Evolutionary conservation across 1,140 invertebrate species (phyloP).

Genomic region (Hormaphis cornu): DNA sequence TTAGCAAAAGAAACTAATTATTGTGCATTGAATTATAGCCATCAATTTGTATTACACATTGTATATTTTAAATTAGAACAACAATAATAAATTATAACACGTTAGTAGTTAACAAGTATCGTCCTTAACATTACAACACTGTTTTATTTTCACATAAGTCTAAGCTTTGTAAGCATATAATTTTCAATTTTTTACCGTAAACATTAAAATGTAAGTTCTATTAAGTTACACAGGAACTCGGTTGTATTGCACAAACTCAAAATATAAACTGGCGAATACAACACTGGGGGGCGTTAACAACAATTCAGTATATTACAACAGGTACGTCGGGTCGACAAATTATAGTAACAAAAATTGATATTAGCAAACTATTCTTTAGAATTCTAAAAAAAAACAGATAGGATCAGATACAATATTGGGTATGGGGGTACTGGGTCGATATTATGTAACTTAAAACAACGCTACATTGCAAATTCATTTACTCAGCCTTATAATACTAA

Average conservation of each 20-base stretch:
- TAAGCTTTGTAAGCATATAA: background rate
- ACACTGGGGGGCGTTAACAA: too few relatives aligned
- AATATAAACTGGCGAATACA: too few relatives aligned
- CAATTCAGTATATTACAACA: too few relatives aligned
- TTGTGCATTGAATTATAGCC: too few relatives aligned
- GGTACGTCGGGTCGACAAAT: background rate
- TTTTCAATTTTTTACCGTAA: background rate
- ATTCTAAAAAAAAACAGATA: background rate
- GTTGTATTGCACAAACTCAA: background rate
- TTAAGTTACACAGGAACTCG: background rate
- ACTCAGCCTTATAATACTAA: constrained; percentile 4
- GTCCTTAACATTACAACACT: constrained; percentile 6
- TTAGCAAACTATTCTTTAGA: background rate
- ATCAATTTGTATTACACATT: background rate
- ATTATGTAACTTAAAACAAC: background rate
- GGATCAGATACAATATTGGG: background rate
- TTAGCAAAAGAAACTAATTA: too few relatives aligned
- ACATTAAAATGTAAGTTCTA: background rate
- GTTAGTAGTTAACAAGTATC: constrained; percentile 6
- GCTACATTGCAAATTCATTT: background rate
- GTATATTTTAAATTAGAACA: constrained; percentile 10
- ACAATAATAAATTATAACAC: constrained; percentile 19
- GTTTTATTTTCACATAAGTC: background rate
- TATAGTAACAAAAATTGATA: too few relatives aligned
- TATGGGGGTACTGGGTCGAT: too few relatives aligned